phyloP scores from a whole-genome alignment of 2,888 invertebrate genomes.

The Barypeithes pellucidus region DNA sequence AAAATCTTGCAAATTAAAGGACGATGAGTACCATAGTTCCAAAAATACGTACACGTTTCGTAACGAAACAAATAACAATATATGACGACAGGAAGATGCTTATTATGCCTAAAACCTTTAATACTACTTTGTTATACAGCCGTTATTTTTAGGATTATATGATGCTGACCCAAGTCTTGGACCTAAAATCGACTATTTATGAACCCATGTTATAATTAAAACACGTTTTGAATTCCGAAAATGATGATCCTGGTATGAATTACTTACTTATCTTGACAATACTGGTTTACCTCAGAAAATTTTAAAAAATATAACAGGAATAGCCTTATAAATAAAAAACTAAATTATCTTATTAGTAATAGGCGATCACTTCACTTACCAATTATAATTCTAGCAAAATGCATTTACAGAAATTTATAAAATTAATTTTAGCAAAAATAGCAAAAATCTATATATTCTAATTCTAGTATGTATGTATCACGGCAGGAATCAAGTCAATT shows the following conservation, averaged over 20 bases:
- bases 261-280: too few species aligned
- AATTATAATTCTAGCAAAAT: too few species aligned
- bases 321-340: too few species aligned
- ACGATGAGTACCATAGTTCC: conserved; percentile 37
- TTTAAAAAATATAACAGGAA: too few species aligned
- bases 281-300: too few species aligned
- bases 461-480: too few species aligned
- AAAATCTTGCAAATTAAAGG: conserved; percentile 37
- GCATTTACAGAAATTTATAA: too few species aligned
- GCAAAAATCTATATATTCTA: too few species aligned
- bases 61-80: conserved; percentile 53
- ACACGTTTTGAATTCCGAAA: conserved; percentile 38
- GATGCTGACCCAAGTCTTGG: conserved; percentile 44
- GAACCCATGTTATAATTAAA: conserved; percentile 45
- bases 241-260: conserved; percentile 20
- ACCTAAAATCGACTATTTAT: conserved; percentile 49
- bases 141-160: conserved; percentile 54
- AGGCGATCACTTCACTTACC: too few species aligned
- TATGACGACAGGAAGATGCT: conserved; percentile 53
- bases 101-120: conserved; percentile 51
- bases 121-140: conserved; percentile 53
- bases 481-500: too few species aligned
- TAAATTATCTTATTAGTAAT: too few species aligned
- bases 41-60: conserved; percentile 32
- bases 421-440: too few species aligned